Conservation (phyloP, 2,113 vertebrate genomes). For the Chascanopsetta lugubris region DNA sequence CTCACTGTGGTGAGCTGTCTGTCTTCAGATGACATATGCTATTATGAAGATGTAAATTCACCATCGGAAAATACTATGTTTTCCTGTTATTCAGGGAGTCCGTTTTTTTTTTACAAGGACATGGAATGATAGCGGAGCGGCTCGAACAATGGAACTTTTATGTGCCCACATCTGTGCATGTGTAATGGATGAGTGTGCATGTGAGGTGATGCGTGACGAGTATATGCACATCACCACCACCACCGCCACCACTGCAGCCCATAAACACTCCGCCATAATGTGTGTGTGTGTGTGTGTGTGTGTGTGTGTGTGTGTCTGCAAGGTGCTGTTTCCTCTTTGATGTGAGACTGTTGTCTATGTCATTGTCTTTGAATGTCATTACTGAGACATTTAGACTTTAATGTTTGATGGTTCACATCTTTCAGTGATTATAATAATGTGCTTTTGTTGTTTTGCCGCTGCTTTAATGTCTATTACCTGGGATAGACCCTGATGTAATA, state of each 20-base stretch:
- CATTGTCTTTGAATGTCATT: neutral
- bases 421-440: neutral
- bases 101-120: neutral
- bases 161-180: neutral
- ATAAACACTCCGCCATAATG: neutral
- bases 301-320: too few relatives aligned
- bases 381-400: neutral
- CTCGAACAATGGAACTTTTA: neutral
- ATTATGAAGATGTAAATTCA: neutral
- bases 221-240: neutral
- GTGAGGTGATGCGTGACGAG: neutral
- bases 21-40: neutral
- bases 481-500: neutral
- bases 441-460: neutral
- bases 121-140: neutral
- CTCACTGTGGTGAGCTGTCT: neutral
- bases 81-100: neutral
- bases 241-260: neutral
- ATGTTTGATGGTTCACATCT: neutral
- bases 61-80: neutral
- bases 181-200: neutral
- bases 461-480: conserved; percentile 4
- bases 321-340: neutral
- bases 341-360: neutral
- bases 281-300: neutral